These are phyloP conservation scores for Argynnis bischoffii DNA, from an alignment of 2,888 invertebrate genomes.

Conservation along the genomic window DNA sequence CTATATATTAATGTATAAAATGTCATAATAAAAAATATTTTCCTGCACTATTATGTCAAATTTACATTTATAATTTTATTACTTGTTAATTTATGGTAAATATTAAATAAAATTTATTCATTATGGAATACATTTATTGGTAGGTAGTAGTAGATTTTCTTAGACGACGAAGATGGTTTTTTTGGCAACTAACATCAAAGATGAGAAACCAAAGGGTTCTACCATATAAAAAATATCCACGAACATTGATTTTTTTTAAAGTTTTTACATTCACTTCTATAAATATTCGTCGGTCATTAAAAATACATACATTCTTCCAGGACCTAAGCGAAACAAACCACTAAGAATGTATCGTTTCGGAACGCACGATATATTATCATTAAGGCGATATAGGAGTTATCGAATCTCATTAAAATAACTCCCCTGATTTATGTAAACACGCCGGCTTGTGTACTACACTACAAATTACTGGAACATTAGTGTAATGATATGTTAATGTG, in stretches of 20 bases:
- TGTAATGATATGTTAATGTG: constrained; percentile 41
- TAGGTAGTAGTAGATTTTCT: too few relatives aligned
- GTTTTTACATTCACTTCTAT: not conserved
- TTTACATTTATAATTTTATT: not conserved
- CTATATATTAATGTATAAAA: not conserved
- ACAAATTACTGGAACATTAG: constrained; percentile 45
- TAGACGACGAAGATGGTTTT: too few relatives aligned
- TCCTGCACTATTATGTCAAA: not conserved
- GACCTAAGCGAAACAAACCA: constrained; percentile 31
- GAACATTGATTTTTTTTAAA: not conserved
- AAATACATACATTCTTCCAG: not conserved
- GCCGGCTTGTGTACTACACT: constrained; percentile 39
- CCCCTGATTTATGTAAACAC: constrained; percentile 46
- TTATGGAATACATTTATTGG: too few relatives aligned
- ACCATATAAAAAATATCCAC: too few relatives aligned
- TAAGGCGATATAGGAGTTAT: constrained; percentile 47
- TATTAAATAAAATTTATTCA: too few relatives aligned
- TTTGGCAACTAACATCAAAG: too few relatives aligned
- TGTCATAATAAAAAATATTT: not conserved
- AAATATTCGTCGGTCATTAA: not conserved
- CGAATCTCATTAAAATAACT: constrained; percentile 48
- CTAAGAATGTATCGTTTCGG: constrained; percentile 37
- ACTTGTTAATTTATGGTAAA: too few relatives aligned
- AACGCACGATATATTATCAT: constrained; percentile 48
- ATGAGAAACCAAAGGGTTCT: too few relatives aligned